Percentiles rank a stretch among this genome's conserved stretches.
These are phyloP conservation scores for Thalpophila matura DNA, from an alignment of 2,888 invertebrate species.

Conservation along the genomic window DNA sequence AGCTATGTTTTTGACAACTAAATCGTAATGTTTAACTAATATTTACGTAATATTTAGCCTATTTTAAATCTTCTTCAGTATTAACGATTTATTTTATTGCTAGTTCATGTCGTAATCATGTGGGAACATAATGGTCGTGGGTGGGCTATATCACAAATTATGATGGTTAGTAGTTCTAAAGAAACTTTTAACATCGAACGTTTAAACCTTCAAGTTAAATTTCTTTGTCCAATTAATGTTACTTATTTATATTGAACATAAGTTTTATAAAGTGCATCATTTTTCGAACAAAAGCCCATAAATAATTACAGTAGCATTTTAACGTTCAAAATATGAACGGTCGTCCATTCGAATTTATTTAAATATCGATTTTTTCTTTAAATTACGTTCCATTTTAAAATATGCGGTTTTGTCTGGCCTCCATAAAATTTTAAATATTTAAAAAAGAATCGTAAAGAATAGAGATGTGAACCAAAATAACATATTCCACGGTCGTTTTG, in stretches of 20 bases:
- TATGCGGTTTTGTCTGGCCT: constrained; percentile 31
- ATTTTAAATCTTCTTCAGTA: constrained; percentile 15
- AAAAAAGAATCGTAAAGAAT: constrained; percentile 58
- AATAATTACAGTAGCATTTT: not conserved
- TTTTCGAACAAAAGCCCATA: constrained; percentile 3
- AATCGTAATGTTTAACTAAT: too few species aligned
- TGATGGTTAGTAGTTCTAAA: constrained; percentile 30
- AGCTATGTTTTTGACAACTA: too few species aligned
- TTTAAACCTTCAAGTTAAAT: constrained; percentile 38
- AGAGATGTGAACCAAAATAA: constrained; percentile 74
- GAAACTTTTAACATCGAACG: constrained; percentile 20
- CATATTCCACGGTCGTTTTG: constrained; percentile 80
- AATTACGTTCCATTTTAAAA: constrained; percentile 23
- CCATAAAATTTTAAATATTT: constrained; percentile 50
- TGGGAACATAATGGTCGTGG: constrained; percentile 41
- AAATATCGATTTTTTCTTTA: constrained; percentile 16
- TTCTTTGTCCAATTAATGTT: constrained; percentile 48
- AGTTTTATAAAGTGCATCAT: not conserved
- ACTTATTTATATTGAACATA: constrained; percentile 20
- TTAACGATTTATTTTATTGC: constrained; percentile 35
- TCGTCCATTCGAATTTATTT: not conserved
- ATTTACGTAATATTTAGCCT: too few species aligned
- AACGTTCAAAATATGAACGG: not conserved
- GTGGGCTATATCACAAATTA: constrained; percentile 50
- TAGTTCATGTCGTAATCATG: constrained; percentile 42